A percentile compares a stretch with the other conserved stretches of the same genome.
phyloP scores from a whole-genome alignment of 2,113 vertebrate genomes.

The Lethenteron reissneri region DNA sequence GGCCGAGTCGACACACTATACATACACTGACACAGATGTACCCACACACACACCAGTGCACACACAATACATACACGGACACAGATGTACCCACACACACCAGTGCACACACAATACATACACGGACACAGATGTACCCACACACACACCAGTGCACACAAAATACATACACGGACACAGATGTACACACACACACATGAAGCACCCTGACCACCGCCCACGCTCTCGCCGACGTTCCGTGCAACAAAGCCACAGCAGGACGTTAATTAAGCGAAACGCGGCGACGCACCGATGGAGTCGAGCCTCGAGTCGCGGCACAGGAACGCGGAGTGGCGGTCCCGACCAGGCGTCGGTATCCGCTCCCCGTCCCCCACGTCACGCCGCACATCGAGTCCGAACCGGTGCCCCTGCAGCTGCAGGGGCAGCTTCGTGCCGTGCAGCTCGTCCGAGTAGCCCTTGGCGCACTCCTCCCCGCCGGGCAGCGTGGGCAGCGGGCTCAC shows the following conservation, averaged over 20 bases:
- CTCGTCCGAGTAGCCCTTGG: slow-evolving; percentile 1
- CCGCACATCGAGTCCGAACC: neutral
- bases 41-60: slow-evolving; percentile 2
- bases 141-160: too few relatives aligned
- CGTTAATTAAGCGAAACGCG: too few relatives aligned
- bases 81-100: too few relatives aligned
- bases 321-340: neutral
- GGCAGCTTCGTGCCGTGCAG: neutral
- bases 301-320: neutral
- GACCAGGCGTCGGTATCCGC: slow-evolving; percentile 3
- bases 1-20: neutral
- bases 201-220: too few relatives aligned
- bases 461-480: slow-evolving; percentile 5
- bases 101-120: too few relatives aligned
- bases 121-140: too few relatives aligned
- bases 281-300: neutral
- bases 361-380: neutral
- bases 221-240: too few relatives aligned
- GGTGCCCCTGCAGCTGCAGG: neutral
- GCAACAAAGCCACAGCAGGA: too few relatives aligned
- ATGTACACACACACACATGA: too few relatives aligned
- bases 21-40: neutral
- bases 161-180: too few relatives aligned
- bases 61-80: neutral
- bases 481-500: neutral